These are phyloP conservation scores for Furcifer pardalis DNA, from an alignment of 2,797 vertebrate species.

Conservation along the genomic window DNA sequence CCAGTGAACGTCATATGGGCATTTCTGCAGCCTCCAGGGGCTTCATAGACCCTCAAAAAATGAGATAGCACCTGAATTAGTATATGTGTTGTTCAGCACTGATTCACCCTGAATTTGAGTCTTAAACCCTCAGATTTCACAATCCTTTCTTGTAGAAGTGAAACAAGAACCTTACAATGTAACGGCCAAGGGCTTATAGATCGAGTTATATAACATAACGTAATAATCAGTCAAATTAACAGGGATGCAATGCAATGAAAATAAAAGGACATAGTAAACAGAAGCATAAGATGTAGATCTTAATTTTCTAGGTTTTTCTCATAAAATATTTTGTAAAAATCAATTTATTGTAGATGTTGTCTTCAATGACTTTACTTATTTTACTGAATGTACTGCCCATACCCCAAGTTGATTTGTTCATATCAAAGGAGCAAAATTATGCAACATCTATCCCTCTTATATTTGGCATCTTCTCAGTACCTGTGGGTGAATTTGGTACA, in stretches of 20 bases:
- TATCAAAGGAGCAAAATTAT: background rate
- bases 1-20: too few species aligned
- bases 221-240: background rate
- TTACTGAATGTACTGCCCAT: background rate
- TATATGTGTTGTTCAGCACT: too few species aligned
- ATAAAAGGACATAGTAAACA: slow-evolving; percentile 3
- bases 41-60: too few species aligned
- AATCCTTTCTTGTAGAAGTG: too few species aligned
- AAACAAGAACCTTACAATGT: background rate
- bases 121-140: too few species aligned
- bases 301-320: background rate
- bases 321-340: background rate
- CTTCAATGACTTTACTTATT: background rate
- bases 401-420: background rate
- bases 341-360: background rate
- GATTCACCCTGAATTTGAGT: too few species aligned
- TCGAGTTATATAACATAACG: background rate
- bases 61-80: too few species aligned
- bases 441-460: background rate
- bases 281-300: background rate
- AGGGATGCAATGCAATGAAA: slow-evolving; percentile 1
- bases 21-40: too few species aligned
- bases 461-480: background rate
- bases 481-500: background rate
- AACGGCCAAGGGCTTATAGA: background rate